phyloP scores from a whole-genome alignment of 2,888 invertebrate species.

The Drosophila eohydei region DNA sequence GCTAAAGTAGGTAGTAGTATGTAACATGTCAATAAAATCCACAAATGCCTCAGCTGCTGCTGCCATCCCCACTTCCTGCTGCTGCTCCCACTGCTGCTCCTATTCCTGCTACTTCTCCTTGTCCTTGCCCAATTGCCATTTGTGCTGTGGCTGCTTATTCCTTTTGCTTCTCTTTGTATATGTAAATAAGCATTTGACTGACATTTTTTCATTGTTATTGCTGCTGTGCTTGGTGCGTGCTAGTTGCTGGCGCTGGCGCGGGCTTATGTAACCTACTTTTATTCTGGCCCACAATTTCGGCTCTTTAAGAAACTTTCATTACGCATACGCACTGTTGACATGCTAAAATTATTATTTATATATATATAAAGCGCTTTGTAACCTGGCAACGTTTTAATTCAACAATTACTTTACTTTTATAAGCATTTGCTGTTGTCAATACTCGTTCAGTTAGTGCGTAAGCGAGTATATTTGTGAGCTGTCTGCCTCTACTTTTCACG shows the following conservation, averaged over 20 bases:
- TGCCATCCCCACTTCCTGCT: not conserved
- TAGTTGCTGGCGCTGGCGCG: slow-evolving; percentile 32
- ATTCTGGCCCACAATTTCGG: not conserved
- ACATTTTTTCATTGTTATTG: slow-evolving; percentile 64
- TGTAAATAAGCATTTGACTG: slow-evolving; percentile 65
- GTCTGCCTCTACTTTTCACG: not conserved
- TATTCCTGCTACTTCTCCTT: not conserved
- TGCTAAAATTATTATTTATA: slow-evolving; percentile 9
- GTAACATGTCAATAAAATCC: slow-evolving; percentile 78
- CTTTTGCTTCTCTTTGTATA: slow-evolving; percentile 23
- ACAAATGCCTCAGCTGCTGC: slow-evolving; percentile 61
- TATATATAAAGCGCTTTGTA: slow-evolving; percentile 43
- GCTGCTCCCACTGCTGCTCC: not conserved
- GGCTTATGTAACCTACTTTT: slow-evolving; percentile 27
- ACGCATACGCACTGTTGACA: slow-evolving; percentile 52
- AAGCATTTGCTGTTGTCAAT: not conserved
- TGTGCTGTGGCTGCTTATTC: slow-evolving; percentile 15
- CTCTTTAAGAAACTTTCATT: slow-evolving; percentile 11
- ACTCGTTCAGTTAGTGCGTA: not conserved
- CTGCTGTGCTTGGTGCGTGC: slow-evolving; percentile 26
- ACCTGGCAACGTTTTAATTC: slow-evolving; percentile 51
- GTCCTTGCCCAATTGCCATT: slow-evolving; percentile 13
- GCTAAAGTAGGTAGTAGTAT: slow-evolving; percentile 19
- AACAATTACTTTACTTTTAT: slow-evolving; percentile 15
- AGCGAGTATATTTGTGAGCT: not conserved